These are phyloP conservation scores for Cetonia aurata DNA, from an alignment of 2,888 invertebrate species.

Conservation along the genomic window DNA sequence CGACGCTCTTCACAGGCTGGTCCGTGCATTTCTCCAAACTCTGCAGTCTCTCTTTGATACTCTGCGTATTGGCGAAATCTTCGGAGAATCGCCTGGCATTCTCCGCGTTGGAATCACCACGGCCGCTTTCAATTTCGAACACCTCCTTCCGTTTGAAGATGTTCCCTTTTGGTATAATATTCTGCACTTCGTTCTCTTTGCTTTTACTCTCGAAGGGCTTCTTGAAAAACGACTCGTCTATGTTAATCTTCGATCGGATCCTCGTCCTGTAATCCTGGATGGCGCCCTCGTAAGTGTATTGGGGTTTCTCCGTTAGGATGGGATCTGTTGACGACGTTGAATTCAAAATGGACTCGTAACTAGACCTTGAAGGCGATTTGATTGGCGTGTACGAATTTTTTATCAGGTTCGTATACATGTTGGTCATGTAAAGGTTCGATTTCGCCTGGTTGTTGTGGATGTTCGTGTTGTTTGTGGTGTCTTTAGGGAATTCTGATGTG, in stretches of 20 bases:
- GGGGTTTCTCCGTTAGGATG: slow-evolving; percentile 57
- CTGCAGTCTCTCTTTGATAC: slow-evolving; percentile 80
- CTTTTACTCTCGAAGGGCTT: slow-evolving; percentile 54
- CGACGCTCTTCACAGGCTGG: slow-evolving; percentile 62
- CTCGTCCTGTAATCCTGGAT: slow-evolving; percentile 88
- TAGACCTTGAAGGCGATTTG: slow-evolving; percentile 22
- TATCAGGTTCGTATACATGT: slow-evolving; percentile 27
- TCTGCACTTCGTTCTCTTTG: slow-evolving; percentile 61
- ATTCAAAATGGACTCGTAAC: slow-evolving; percentile 39
- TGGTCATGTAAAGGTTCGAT: slow-evolving; percentile 37
- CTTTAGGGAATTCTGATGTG: slow-evolving; percentile 54
- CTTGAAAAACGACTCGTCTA: slow-evolving; percentile 61
- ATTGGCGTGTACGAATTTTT: slow-evolving; percentile 28
- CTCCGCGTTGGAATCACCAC: slow-evolving; percentile 67
- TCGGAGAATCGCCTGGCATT: slow-evolving; percentile 70
- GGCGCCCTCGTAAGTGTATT: slow-evolving; percentile 90
- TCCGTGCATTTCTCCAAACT: slow-evolving; percentile 77
- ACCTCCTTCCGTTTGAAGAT: slow-evolving; percentile 85
- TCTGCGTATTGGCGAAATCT: slow-evolving; percentile 76
- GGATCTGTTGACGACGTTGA: slow-evolving; percentile 8
- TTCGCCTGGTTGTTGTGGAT: slow-evolving; percentile 57
- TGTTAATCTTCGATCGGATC: slow-evolving; percentile 69
- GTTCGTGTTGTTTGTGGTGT: slow-evolving; percentile 75
- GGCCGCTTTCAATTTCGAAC: slow-evolving; percentile 78
- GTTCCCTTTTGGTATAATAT: slow-evolving; percentile 79